phyloP scores from a whole-genome alignment of 2,797 vertebrate species.

The Syndactyla subalaris region DNA sequence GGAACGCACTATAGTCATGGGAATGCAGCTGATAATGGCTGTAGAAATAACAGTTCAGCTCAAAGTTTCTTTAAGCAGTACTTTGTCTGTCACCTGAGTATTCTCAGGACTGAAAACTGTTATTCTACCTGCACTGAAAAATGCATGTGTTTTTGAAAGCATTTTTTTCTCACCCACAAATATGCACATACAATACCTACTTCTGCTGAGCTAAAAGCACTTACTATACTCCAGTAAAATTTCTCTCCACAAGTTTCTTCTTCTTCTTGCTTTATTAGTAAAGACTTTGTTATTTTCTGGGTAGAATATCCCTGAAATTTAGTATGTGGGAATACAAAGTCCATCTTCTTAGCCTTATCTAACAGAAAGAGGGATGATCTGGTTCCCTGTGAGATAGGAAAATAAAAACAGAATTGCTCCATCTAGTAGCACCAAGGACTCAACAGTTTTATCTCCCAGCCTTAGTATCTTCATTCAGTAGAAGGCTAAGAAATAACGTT shows the following conservation, averaged over 20 bases:
- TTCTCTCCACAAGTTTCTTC: background rate
- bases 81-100: conserved; percentile 61
- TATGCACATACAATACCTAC: conserved; percentile 30
- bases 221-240: background rate
- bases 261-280: background rate
- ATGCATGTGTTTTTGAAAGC: conserved; percentile 57
- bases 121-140: conserved; percentile 60
- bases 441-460: background rate
- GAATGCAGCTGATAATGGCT: conserved; percentile 61
- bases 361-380: background rate
- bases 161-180: conserved; percentile 19
- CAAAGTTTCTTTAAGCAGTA: conserved; percentile 65
- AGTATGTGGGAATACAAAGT: background rate
- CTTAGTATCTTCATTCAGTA: background rate
- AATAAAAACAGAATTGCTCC: background rate
- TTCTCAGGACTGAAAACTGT: conserved; percentile 60
- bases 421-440: background rate
- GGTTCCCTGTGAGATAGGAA: background rate
- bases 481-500: background rate
- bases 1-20: conserved; percentile 55
- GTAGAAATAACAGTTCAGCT: conserved; percentile 67
- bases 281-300: background rate
- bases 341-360: background rate
- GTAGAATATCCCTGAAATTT: background rate
- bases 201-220: background rate